Conservation (phyloP, 1,140 invertebrate species). For the Drosophila repleta region DNA sequence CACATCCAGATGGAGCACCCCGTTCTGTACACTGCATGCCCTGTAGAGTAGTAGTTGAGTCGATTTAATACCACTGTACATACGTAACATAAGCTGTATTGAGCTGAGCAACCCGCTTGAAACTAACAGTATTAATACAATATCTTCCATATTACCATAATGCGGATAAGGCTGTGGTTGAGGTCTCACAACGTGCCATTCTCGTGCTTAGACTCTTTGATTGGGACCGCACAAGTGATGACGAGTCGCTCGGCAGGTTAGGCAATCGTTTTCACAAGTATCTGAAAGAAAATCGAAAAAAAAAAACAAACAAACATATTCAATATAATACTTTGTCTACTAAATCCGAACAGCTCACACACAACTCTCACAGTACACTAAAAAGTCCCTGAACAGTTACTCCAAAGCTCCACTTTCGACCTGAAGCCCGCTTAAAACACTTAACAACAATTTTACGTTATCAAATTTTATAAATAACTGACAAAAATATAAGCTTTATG, state of each 20-base stretch:
- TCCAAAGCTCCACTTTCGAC: slow-evolving; percentile 16
- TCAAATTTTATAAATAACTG: background rate
- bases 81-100: slow-evolving; percentile 31
- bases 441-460: slow-evolving; percentile 16
- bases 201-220: slow-evolving; percentile 87
- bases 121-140: slow-evolving; percentile 66
- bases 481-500: background rate
- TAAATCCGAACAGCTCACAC: slow-evolving; percentile 16
- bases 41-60: slow-evolving; percentile 11
- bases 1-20: slow-evolving; percentile 33
- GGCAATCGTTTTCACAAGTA: slow-evolving; percentile 44
- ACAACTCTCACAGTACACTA: slow-evolving; percentile 9
- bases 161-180: slow-evolving; percentile 79
- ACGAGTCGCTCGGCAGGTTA: slow-evolving; percentile 93
- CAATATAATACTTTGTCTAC: slow-evolving; percentile 9
- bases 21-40: slow-evolving; percentile 43
- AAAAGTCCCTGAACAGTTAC: background rate
- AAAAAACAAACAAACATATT: slow-evolving; percentile 4
- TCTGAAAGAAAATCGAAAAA: background rate
- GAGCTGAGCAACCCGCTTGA: slow-evolving; percentile 39
- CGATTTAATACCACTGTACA: slow-evolving; percentile 19
- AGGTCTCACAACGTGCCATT: slow-evolving; percentile 84
- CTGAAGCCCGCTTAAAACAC: slow-evolving; percentile 34
- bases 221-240: slow-evolving; percentile 91
- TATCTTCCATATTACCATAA: slow-evolving; percentile 63